Base-by-base conservation (phyloP, 2,888 invertebrate genomes). In the Hypolimnas misippus region DNA sequence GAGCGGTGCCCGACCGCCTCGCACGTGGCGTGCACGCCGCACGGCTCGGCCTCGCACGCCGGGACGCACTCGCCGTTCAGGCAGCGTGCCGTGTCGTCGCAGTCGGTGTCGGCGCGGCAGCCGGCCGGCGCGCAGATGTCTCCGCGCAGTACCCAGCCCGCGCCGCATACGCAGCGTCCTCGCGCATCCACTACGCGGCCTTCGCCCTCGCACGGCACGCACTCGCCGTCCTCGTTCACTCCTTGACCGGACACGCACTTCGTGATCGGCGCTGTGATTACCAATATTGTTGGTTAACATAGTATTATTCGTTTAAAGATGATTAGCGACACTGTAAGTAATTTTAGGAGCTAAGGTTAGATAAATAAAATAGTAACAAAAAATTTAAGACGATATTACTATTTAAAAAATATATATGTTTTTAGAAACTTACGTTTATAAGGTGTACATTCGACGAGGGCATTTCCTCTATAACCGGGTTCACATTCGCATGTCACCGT, bases 401-500 rank as follows among this genome's bases (percentile, higher is more conserved):
- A 25, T 3, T 25, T 17, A 10, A 17, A 21, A n/a, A 4, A 21
- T 5, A 46, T n/a, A 6, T 6, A 21, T 6, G 21, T 21, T n/a
- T 1, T 46, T n/a, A n/a, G 2, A 93, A n/a, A n/a, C 94, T 94
- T 93, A 95, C 97, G 93, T 92, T 94, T 95, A 73, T 96, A 95
- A 10, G 87, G 82, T 66, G 78, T 83, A 78, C 98, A 98, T 77
- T 95, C 95, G 8, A 96, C 93, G 7, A 97, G 95, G 17, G 98
- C 97, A 81, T 97, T 97, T 81, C 98, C 98, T 84, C 95, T 95
- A 80, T 95, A 97, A 65, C 97, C 97, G 35, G 96, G 95, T 49
- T 95, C 81, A 81, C 98, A 98, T 84, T 96, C 96, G 78, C 98
- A 98, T 66, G 96, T 94, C 96, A 98, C 96, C 7, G 97, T 97